phyloP scores from a whole-genome alignment of 2,888 invertebrate species.

The Parelbella ahira region DNA sequence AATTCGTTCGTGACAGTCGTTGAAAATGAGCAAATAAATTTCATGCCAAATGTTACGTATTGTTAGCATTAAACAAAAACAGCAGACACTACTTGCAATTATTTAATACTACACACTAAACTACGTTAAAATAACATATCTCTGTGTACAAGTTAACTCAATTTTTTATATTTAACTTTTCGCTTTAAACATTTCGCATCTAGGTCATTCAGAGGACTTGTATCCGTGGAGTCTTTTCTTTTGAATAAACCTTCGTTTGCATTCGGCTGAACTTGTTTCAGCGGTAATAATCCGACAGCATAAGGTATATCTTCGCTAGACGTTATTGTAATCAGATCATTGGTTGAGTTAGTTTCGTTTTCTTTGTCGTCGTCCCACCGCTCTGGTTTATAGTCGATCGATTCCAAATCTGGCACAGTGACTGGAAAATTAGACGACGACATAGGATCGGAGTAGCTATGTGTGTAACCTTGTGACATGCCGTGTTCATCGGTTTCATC shows the following conservation, averaged over 20 bases:
- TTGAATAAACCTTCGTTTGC: slow-evolving; percentile 52
- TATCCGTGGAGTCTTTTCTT: slow-evolving; percentile 47
- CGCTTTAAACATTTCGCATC: slow-evolving; percentile 70
- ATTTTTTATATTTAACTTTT: slow-evolving; percentile 66
- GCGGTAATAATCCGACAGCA: slow-evolving; percentile 67
- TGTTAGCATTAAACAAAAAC: no score
- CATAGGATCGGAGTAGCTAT: slow-evolving; percentile 2
- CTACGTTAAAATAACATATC: no score
- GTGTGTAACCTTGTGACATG: slow-evolving; percentile 3
- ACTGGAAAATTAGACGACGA: slow-evolving; percentile 6
- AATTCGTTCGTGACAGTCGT: slow-evolving; percentile 8
- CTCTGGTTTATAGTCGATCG: slow-evolving; percentile 34
- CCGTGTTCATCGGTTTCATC: slow-evolving; percentile 27
- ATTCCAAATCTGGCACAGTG: slow-evolving; percentile 1
- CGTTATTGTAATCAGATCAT: slow-evolving; percentile 26
- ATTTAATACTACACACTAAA: no score
- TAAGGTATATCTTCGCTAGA: slow-evolving; percentile 62
- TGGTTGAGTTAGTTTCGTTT: slow-evolving; percentile 6
- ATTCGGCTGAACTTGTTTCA: slow-evolving; percentile 49
- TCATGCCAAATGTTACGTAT: no score
- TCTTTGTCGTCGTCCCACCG: slow-evolving; percentile 37
- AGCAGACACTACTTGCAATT: no score
- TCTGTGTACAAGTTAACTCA: no score
- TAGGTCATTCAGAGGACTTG: slow-evolving; percentile 46
- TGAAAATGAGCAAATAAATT: no score